Base-by-base conservation (phyloP, 2,888 invertebrate genomes). In the Hirtodrosophila histrioides region DNA sequence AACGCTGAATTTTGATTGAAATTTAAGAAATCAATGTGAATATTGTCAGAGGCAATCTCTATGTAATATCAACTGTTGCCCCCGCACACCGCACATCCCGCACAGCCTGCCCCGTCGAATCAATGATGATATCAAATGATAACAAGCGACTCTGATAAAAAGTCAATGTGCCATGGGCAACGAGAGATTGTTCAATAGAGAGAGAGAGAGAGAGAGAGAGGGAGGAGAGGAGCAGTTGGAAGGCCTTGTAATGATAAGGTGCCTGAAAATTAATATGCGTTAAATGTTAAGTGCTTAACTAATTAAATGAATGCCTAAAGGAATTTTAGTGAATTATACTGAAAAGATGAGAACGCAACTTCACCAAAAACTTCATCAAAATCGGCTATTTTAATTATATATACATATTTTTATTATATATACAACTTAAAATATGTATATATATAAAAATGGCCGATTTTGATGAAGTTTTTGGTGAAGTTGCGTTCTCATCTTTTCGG, bases 11-110 rank as follows among this genome's bases (percentile, higher is more conserved):
- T 62, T 67, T 75, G 75, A 85, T 72, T 75, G 77, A 87, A 78
- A 73, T 68, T 66, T 56, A 54, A 75, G 64, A 66, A 85, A 87
- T 85, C 82, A 86, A 75, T 79, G 76, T 78, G 39, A 36, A 45
- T 55, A 40, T 58, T 51, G 45, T 35, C 44, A 57, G 12, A 33
- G 45, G 49, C 70, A 69, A 75, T 61, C 36, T 46, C 50, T 40
- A 12, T 62, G 43, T 49, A 63, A 69, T 63, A 57, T 61, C 54
- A 66, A 72, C 53, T 53, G 51, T 24, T 10, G 36, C 27, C 31
- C 33, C 8, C 33, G 1, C 37, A n/a, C n/a, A n/a, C n/a, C n/a
- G n/a, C 23, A 7, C 12, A 0, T 10, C 10, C 10, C 10, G 0
- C 9, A 27, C 31, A 3, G 23, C n/a, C 10, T 46, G 2, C 8